Evolutionary conservation across 2,888 invertebrate species (phyloP), one percentile per base, ranked within the genome.

Genomic region (Blera fallax): DNA sequence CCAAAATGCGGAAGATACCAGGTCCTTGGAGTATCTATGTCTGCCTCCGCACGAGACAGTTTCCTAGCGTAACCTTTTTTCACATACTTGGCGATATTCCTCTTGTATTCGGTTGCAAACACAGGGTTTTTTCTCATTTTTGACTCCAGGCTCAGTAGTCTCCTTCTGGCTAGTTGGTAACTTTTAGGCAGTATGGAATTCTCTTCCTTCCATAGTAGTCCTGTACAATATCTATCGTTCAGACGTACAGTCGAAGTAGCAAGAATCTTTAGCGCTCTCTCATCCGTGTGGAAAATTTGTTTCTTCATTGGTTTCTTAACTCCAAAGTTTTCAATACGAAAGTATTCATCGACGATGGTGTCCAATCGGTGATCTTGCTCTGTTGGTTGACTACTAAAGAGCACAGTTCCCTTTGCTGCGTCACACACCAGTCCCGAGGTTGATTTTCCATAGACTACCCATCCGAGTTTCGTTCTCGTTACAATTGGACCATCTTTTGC

Each of bases 381-480:
- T 40, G 6, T 5, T 24, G 37, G 11, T 14, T 40, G 40, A 14
- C 8, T 7, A 1, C 60, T 16, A 40, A 16, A 40, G 14, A 60
- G 60, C 14, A 60, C n/a, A 6, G 24, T n/a, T 4, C 6, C 40
- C 11, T 56, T 14, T 10, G 8, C 16, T 10, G 14, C 8, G 10
- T 32, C 79, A 58, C 24, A 50, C 45, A 72, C 72, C 80, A 79
- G 56, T 79, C 56, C 8, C 72, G 60, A n/a, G 10, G 65, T 24
- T 80, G 65, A 0, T 48, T 7, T 21, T 0, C 58, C 58, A 21
- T 58, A 58, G n/a, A 24, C 37, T 0, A 34, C 37, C 34, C 58
- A 58, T 10, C 58, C 58, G 7, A 58, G 18, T 54, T 54, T 40
- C 32, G 58, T 62, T 69, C 45, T 14, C 76, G 76, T 32, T 24